Evolutionary conservation across 2,797 vertebrate species (phyloP).

Genomic region (Alcedo quadribrachys): DNA sequence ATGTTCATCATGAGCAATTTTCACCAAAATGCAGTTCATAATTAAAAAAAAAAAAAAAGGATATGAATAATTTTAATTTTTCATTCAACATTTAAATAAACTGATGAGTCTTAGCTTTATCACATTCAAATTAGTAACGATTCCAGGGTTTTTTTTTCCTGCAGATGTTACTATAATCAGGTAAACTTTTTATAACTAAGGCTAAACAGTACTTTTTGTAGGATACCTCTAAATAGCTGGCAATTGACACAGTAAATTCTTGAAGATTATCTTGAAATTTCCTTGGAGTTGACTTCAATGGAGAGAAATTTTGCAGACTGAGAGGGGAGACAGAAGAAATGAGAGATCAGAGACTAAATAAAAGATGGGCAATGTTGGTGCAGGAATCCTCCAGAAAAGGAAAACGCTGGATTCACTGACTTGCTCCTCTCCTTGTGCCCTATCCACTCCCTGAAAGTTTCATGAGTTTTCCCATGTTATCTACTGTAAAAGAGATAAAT

Average conservation of each 20-base stretch:
- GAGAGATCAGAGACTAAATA: neutral
- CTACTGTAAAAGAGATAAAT: neutral
- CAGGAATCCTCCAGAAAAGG: neutral
- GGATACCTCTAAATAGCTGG: slow-evolving; percentile 21
- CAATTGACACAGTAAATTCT: slow-evolving; percentile 10
- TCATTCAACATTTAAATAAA: neutral
- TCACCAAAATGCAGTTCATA: neutral
- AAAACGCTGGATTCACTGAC: neutral
- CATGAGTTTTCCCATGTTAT: neutral
- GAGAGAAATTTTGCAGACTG: neutral
- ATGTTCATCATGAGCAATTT: slow-evolving; percentile 16
- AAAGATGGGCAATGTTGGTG: neutral
- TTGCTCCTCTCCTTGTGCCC: neutral
- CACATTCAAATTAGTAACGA: neutral
- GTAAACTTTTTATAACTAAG: neutral
- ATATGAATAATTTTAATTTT: neutral
- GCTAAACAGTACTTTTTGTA: slow-evolving; percentile 7
- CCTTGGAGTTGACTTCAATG: neutral
- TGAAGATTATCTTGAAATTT: slow-evolving; percentile 15
- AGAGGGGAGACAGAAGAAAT: neutral
- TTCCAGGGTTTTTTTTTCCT: neutral
- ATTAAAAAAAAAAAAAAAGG: neutral
- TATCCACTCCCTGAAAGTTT: neutral
- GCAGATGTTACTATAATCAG: neutral
- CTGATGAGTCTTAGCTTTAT: neutral